phyloP scores from a whole-genome alignment of 2,888 invertebrate species.

The Gari tellinella region DNA sequence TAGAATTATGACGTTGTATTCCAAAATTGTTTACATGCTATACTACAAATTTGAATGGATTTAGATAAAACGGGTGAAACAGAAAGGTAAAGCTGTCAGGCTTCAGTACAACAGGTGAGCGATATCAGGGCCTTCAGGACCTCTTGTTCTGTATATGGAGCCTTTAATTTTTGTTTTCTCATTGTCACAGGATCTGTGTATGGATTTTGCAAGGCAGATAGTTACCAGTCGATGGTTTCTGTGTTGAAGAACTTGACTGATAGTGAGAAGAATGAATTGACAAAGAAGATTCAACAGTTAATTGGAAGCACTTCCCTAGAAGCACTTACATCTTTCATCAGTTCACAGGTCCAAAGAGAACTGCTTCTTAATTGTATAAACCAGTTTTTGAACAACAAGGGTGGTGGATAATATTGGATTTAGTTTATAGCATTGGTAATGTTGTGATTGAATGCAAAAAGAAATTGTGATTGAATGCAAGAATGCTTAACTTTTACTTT shows the following conservation, averaged over 20 bases:
- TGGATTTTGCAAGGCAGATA: conserved; percentile 76
- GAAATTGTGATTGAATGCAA: too few relatives aligned
- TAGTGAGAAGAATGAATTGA: conserved; percentile 72
- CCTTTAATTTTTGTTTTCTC: background rate
- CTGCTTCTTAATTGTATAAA: conserved; percentile 71
- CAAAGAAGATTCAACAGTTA: conserved; percentile 76
- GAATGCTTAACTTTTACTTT: too few relatives aligned
- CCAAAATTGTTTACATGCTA: too few relatives aligned
- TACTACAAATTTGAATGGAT: too few relatives aligned
- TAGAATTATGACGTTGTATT: too few relatives aligned
- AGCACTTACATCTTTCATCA: conserved; percentile 76
- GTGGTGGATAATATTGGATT: conserved; percentile 68
- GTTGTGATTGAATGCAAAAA: too few relatives aligned
- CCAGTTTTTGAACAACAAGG: conserved; percentile 61
- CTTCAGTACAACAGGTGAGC: too few relatives aligned
- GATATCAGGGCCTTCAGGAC: too few relatives aligned
- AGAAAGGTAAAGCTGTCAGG: too few relatives aligned
- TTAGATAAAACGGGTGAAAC: too few relatives aligned
- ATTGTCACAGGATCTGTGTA: conserved; percentile 65
- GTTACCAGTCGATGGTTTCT: conserved; percentile 76
- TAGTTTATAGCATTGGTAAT: too few relatives aligned
- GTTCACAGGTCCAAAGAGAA: conserved; percentile 77
- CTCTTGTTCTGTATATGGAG: too few relatives aligned
- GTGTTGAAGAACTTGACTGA: conserved; percentile 75
- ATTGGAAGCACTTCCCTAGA: conserved; percentile 78